These are phyloP conservation scores for Alexandromys oeconomus DNA, from an alignment of 2,797 vertebrate species.

Conservation along the genomic window DNA sequence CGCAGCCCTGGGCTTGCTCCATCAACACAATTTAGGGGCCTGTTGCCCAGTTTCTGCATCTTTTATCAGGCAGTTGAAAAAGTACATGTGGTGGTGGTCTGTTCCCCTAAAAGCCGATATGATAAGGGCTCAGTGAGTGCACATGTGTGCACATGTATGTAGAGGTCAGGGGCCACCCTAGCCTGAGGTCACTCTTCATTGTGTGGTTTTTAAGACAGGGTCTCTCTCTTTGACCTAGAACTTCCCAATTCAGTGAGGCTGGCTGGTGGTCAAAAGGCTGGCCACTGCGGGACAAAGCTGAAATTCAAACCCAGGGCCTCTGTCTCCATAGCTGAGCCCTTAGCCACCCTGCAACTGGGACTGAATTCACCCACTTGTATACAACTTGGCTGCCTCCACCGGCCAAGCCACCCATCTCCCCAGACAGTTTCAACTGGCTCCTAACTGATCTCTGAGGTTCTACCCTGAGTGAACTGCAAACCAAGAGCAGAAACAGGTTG, in stretches of 20 bases:
- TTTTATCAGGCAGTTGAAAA: not conserved
- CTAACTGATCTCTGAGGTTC: not conserved
- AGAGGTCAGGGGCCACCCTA: not conserved
- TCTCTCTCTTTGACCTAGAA: not conserved
- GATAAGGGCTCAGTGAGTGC: not conserved
- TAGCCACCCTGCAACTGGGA: not conserved
- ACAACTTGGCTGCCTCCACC: not conserved
- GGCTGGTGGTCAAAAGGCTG: not conserved
- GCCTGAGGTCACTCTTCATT: not conserved
- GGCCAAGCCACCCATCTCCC: not conserved
- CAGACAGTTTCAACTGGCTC: not conserved
- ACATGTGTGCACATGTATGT: not conserved
- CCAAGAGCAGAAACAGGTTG: not conserved
- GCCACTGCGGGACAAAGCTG: not conserved
- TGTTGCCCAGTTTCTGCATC: not conserved
- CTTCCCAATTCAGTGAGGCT: not conserved
- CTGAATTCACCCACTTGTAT: not conserved
- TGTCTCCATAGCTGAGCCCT: not conserved
- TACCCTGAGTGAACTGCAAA: not conserved
- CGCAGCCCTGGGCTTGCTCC: not conserved
- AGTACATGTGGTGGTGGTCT: not conserved
- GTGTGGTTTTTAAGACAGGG: not conserved
- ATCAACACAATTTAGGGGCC: not conserved
- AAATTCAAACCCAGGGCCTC: not conserved
- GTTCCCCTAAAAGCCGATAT: not conserved